Base-by-base conservation (phyloP, 2,888 invertebrate species). In the Heliconius charithonia region DNA sequence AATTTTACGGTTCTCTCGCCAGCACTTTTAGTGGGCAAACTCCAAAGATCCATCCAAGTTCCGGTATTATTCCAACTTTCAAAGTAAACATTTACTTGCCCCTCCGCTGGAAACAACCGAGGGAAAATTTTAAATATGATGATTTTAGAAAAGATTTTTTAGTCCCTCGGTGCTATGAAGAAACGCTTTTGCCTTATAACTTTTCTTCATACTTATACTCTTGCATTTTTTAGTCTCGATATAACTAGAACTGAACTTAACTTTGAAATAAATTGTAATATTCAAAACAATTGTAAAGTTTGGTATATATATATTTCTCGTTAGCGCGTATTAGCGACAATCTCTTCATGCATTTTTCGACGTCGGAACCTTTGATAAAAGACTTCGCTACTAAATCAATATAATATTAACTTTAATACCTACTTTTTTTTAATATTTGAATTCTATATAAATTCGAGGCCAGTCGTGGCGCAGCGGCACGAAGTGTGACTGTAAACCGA, bases 121-220 rank as follows among this genome's bases (percentile, higher is more conserved):
- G 51, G 37, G 41, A 19, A 77, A 65, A 73, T 78, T 77, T 79
- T 77, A 72, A 80, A 75, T 75, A 75, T 25, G 25, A 77, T 62
- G 66, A 72, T 75, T 77, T 77, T 80, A 80, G 32, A 77, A 72
- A 77, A 80, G 41, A 75, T 45, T 29, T 77, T 75, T 71, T 72
- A 72, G 65, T 80, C 71, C 41, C 75, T n/a, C 27, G 80, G 25
- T 66, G 75, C 71, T 71, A 75, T 59, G 71, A 65, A 75, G 59
- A 59, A 56, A 72, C 13, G 22, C n/a, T n/a, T 59, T 56, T 59
- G 29, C n/a, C 56, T 59, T 59, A 37, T 72, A 72, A 72, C 13
- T 37, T 72, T 59, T 37, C 32, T 72, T 51, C 4, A 7, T 59
- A 22, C 7, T 51, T 51, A 51, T 19, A 22, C 51, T 29, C 29